Conservation (phyloP, 2,888 invertebrate species). For the Tetheella fluctuosa region DNA sequence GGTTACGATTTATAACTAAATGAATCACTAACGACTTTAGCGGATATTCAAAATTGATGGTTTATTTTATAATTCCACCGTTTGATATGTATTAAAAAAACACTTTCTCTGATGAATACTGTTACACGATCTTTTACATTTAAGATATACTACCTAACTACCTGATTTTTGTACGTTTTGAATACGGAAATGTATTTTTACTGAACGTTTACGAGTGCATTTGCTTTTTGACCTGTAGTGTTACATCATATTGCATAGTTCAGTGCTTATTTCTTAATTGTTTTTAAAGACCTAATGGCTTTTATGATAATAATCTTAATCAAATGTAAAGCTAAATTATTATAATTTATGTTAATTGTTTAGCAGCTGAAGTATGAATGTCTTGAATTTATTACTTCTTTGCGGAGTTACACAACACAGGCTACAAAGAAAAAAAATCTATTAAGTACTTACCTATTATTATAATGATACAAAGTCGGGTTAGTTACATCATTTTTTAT, state of each 20-base stretch:
- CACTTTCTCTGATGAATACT: slow-evolving; percentile 13
- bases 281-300: neutral
- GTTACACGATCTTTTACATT: neutral
- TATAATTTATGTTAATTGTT: no score
- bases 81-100: slow-evolving; percentile 17
- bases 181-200: slow-evolving; percentile 2
- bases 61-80: slow-evolving; percentile 12
- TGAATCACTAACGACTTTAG: slow-evolving; percentile 4
- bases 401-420: no score
- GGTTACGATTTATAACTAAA: neutral
- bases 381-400: no score
- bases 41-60: slow-evolving; percentile 3
- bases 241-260: neutral
- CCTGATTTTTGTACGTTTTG: neutral
- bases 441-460: no score
- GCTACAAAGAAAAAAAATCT: no score
- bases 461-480: no score
- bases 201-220: slow-evolving; percentile 9
- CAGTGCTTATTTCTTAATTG: neutral
- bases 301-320: no score
- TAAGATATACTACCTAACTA: neutral
- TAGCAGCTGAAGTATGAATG: no score
- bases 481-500: no score
- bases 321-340: no score
- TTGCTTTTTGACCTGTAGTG: neutral